Base-by-base conservation (phyloP, 2,797 vertebrate species). In the Silurus aristotelis region DNA sequence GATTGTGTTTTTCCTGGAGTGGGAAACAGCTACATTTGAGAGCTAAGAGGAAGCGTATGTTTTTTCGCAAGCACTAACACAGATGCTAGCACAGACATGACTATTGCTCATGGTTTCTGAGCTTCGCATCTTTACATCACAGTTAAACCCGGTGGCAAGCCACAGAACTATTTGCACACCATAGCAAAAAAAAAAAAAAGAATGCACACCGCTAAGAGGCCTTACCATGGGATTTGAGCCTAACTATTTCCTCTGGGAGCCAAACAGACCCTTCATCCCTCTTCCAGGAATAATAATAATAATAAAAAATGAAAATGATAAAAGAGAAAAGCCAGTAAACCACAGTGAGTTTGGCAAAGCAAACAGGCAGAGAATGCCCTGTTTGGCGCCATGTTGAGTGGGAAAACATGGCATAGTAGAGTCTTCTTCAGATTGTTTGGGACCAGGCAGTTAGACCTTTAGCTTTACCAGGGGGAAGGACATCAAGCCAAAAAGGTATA, bases 51-150 rank as follows among this genome's bases (percentile, higher is more conserved):
- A 90, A 84, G 70, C 25, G 31, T 52, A 85, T 78, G 83, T 89
- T 90, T 85, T 85, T 76, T 87, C 88, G 88, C 90, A 85, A 80
- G 83, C 75, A 58, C 71, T 87, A 84, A 92, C 89, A 92, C 88
- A 91, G 85, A 85, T 86, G 85, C 87, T 73, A 71, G 82, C 82
- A 80, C 86, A 90, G 89, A 89, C 87, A 85, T 71, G 82, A 87
- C 83, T 92, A 91, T 92, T 89, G 86, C 87, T 87, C 84, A 70
- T 88, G 85, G 85, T 81, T 87, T 79, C 87, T 68, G 87, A 83
- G 90, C 89, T 81, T 83, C 85, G 90, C 87, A 88, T 90, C 90
- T 89, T 92, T 91, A 88, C 91, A 90, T 87, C 88, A 88, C 88
- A 90, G 88, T 91, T 83, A 92, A 92, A 91, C 89, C 90, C 90